phyloP scores from a whole-genome alignment of 1,140 invertebrate genomes.

The Temnothorax curvispinosus region DNA sequence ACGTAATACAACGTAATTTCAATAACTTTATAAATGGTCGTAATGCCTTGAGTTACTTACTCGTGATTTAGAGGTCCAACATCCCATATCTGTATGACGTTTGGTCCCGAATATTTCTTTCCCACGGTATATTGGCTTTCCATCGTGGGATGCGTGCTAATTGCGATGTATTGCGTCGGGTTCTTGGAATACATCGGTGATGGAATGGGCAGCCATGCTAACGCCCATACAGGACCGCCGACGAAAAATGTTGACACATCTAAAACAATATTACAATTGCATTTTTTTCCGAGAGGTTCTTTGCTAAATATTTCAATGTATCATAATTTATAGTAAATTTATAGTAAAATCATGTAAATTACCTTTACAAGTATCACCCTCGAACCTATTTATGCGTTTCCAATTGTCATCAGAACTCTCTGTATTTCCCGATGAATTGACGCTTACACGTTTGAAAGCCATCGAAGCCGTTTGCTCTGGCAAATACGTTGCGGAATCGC shows the following conservation, averaged over 20 bases:
- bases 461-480: slow-evolving; percentile 82
- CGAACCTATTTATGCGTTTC: slow-evolving; percentile 84
- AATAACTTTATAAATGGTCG: slow-evolving; percentile 13
- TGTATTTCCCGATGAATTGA: slow-evolving; percentile 50
- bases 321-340: background rate
- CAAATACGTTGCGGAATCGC: slow-evolving; percentile 79
- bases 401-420: slow-evolving; percentile 74
- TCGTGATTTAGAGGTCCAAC: slow-evolving; percentile 83
- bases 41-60: slow-evolving; percentile 69
- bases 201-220: slow-evolving; percentile 87
- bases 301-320: slow-evolving; percentile 35
- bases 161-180: slow-evolving; percentile 86
- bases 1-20: slow-evolving; percentile 11
- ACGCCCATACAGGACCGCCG: slow-evolving; percentile 87
- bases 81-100: slow-evolving; percentile 88
- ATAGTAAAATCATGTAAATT: slow-evolving; percentile 46
- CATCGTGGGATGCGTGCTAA: slow-evolving; percentile 85
- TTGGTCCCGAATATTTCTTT: slow-evolving; percentile 80
- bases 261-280: slow-evolving; percentile 60
- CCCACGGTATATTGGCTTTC: slow-evolving; percentile 81
- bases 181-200: slow-evolving; percentile 75
- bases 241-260: slow-evolving; percentile 86
- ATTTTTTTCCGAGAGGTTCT: background rate
- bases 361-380: slow-evolving; percentile 79
- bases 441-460: slow-evolving; percentile 69